These are phyloP conservation scores for Bettongia penicillata DNA, from an alignment of 2,113 vertebrate genomes.

Conservation along the genomic window DNA sequence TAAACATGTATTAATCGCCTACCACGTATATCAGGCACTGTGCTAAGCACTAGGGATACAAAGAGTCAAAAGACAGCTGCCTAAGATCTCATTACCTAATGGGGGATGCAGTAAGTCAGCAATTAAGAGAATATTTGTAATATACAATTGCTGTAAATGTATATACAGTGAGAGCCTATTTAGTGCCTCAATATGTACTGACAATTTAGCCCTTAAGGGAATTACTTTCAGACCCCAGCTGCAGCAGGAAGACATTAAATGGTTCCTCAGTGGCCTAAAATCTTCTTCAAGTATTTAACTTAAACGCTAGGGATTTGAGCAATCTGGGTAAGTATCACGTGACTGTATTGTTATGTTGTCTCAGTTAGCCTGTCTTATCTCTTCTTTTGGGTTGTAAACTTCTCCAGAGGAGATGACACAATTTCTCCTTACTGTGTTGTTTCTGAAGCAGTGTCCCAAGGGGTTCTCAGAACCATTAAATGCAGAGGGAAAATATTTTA, in stretches of 20 bases:
- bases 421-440: background rate
- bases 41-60: too few relatives aligned
- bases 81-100: background rate
- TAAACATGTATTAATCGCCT: background rate
- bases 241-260: constrained; percentile 16
- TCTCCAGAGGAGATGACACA: background rate
- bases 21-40: background rate
- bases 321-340: background rate
- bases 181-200: background rate
- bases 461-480: background rate
- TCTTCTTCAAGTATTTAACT: background rate
- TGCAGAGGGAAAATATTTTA: background rate
- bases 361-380: background rate
- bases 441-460: background rate
- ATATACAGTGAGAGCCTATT: background rate
- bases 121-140: background rate
- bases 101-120: background rate
- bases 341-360: background rate
- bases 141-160: background rate
- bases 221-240: constrained; percentile 11
- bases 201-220: background rate
- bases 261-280: constrained; percentile 8
- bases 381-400: background rate
- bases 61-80: background rate
- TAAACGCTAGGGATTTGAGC: constrained; percentile 20